phyloP scores from a whole-genome alignment of 2,113 vertebrate species.

The mouse (Mus musculus) region GRCm39 chr11:63783501-63784000 shows the following conservation, averaged over 20 bases:
- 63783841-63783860: not conserved
- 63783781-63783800: not conserved
- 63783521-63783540: not conserved
- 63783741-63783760: not conserved
- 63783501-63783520: not conserved
- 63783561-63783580: not conserved
- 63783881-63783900: not conserved
- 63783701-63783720: not conserved
- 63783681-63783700: not conserved
- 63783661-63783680: not conserved
- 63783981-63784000: not conserved
- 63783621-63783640: not conserved
- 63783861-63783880: not conserved
- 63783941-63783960: no score
- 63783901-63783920: no score
- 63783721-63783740: not conserved
- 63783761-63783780: not conserved
- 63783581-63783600: not conserved
- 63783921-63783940: not conserved
- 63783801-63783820: not conserved
- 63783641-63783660: not conserved
- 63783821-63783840: not conserved
- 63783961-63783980: not conserved
- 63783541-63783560: not conserved
- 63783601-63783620: accelerated